Conservation (phyloP, 2,888 invertebrate genomes). For the Parapristionchus giblindavisi region DNA sequence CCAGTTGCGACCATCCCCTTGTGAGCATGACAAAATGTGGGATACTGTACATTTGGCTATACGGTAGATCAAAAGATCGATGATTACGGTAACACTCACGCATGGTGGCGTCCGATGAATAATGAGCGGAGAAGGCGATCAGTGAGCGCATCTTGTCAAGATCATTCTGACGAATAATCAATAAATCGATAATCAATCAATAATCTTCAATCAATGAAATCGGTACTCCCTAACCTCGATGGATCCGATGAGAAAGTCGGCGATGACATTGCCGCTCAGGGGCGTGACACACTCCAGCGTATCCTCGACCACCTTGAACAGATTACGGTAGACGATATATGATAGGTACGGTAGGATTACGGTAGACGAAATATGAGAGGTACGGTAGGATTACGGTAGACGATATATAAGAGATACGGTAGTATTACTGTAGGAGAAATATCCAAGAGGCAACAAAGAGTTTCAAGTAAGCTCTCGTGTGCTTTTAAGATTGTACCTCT, state of each 20-base stretch:
- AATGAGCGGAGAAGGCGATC: conserved; percentile 26
- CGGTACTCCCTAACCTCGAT: neutral
- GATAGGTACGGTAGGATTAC: neutral
- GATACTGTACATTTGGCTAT: no score
- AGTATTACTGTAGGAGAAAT: neutral
- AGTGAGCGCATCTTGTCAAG: conserved; percentile 19
- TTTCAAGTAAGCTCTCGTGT: no score
- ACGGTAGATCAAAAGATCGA: no score
- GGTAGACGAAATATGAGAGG: neutral
- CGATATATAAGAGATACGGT: neutral
- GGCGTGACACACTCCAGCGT: conserved; percentile 19
- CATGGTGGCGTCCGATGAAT: conserved; percentile 15
- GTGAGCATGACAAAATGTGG: no score
- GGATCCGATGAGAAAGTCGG: conserved; percentile 11
- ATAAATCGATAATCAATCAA: neutral
- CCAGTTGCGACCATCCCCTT: no score
- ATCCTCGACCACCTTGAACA: conserved; percentile 15
- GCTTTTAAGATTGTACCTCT: no score
- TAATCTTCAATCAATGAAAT: neutral
- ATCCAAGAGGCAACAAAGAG: no score
- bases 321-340: neutral
- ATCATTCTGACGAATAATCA: conserved; percentile 1
- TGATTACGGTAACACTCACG: no score
- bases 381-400: neutral
- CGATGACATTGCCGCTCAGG: neutral